Percentiles rank a stretch among this genome's conserved stretches.
phyloP scores from a whole-genome alignment of 1,140 invertebrate species.

The Sarcophaga bullata region DNA sequence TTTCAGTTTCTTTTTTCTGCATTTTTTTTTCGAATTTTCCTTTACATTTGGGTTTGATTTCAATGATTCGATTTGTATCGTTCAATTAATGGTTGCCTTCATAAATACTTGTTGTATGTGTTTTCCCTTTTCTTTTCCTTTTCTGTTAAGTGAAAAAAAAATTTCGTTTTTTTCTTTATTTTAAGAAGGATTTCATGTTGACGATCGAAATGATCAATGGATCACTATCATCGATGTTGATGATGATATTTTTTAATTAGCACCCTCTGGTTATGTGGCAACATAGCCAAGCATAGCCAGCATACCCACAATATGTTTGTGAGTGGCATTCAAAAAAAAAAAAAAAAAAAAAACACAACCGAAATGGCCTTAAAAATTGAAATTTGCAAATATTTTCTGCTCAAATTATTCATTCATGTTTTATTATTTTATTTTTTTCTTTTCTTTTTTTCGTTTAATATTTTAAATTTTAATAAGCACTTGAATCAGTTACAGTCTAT shows the following conservation, averaged over 20 bases:
- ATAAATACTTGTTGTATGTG: slow-evolving; percentile 3
- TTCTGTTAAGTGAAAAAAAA: slow-evolving; percentile 17
- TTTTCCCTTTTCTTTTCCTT: background rate
- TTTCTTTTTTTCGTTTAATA: too few relatives aligned
- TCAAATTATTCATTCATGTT: background rate
- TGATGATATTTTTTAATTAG: slow-evolving; percentile 39
- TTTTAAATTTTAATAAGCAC: too few relatives aligned
- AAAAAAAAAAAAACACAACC: too few relatives aligned
- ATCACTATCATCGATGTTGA: slow-evolving; percentile 30
- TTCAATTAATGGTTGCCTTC: slow-evolving; percentile 39
- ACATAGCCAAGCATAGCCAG: background rate
- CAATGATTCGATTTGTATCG: slow-evolving; percentile 37
- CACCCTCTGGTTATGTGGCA: background rate
- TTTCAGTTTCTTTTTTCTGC: background rate
- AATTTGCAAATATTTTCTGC: background rate
- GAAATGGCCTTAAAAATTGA: too few relatives aligned
- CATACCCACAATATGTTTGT: too few relatives aligned
- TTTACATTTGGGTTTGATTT: background rate
- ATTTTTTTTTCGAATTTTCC: too few relatives aligned
- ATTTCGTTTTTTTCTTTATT: background rate
- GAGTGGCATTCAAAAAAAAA: too few relatives aligned
- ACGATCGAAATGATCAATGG: slow-evolving; percentile 26
- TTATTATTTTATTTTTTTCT: too few relatives aligned
- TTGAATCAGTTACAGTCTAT: too few relatives aligned
- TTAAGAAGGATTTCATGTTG: slow-evolving; percentile 22